Percentiles rank a stretch among this genome's conserved stretches.
Conservation (phyloP, 2,888 invertebrate species). For the Unio pictorum region DNA sequence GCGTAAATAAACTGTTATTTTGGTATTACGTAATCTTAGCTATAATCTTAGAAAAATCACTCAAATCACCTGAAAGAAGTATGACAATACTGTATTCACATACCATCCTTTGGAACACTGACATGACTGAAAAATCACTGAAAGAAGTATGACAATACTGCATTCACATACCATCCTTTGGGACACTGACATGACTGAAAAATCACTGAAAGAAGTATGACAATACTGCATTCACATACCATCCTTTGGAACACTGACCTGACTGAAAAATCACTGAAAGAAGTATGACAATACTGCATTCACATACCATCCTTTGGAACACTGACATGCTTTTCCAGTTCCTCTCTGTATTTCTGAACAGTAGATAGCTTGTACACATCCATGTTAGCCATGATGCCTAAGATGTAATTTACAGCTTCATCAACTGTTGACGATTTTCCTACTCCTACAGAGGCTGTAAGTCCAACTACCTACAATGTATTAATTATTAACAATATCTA, state of each 20-base stretch:
- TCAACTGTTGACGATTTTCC: conserved; percentile 48
- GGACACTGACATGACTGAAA: conserved; percentile 6
- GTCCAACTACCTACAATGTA: conserved; percentile 62
- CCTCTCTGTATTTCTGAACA: conserved; percentile 40
- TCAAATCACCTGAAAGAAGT: too few species aligned
- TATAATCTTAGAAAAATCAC: too few species aligned
- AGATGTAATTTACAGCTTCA: conserved; percentile 60
- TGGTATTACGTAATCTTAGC: too few species aligned
- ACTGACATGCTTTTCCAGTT: conserved; percentile 39
- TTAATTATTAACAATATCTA: too few species aligned
- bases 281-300: neutral
- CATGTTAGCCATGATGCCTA: conserved; percentile 55
- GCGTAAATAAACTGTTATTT: too few species aligned
- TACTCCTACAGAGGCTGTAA: conserved; percentile 69
- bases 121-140: conserved; percentile 12
- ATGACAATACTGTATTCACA: neutral
- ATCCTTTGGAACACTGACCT: conserved; percentile 32
- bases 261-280: too few species aligned
- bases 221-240: conserved; percentile 17
- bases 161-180: conserved; percentile 40
- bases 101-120: conserved; percentile 48
- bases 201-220: too few species aligned
- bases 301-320: conserved; percentile 45
- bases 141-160: too few species aligned
- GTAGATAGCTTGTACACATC: conserved; percentile 46